Conservation (phyloP, 1,140 invertebrate genomes). For the Lasioglossum albipes region DNA sequence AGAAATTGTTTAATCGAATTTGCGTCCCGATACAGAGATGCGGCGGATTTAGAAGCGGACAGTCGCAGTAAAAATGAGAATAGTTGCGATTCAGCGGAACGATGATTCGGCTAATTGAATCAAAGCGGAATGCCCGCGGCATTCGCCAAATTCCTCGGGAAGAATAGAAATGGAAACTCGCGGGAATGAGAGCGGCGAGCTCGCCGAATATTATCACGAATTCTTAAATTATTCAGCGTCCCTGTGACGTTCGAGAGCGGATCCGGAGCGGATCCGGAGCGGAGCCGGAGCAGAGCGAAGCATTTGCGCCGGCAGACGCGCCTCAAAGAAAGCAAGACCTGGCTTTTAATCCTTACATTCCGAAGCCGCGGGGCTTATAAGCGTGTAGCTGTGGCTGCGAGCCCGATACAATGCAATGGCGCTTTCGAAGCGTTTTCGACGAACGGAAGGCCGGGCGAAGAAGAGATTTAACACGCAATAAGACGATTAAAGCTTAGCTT, state of each 20-base stretch:
- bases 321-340: constrained; percentile 45
- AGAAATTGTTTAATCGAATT: too few relatives aligned
- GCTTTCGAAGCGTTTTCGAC: constrained; percentile 48
- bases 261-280: too few relatives aligned
- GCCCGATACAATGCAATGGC: constrained; percentile 68
- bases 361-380: constrained; percentile 63
- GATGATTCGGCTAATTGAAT: constrained; percentile 14
- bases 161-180: constrained; percentile 9
- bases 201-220: constrained; percentile 11
- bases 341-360: constrained; percentile 68
- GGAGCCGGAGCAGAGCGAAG: neutral
- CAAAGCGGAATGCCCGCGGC: neutral
- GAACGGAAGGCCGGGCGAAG: constrained; percentile 49
- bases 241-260: constrained; percentile 7
- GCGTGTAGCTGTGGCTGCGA: constrained; percentile 61
- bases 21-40: neutral
- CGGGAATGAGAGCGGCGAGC: neutral
- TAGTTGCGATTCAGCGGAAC: neutral
- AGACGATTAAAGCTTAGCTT: constrained; percentile 77
- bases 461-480: constrained; percentile 76
- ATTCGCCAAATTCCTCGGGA: neutral
- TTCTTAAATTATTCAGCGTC: constrained; percentile 36
- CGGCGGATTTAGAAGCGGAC: neutral
- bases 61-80: too few relatives aligned
- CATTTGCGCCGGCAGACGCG: neutral